Conservation (phyloP, 2,888 invertebrate genomes). For the Drosophila fungiperda region DNA sequence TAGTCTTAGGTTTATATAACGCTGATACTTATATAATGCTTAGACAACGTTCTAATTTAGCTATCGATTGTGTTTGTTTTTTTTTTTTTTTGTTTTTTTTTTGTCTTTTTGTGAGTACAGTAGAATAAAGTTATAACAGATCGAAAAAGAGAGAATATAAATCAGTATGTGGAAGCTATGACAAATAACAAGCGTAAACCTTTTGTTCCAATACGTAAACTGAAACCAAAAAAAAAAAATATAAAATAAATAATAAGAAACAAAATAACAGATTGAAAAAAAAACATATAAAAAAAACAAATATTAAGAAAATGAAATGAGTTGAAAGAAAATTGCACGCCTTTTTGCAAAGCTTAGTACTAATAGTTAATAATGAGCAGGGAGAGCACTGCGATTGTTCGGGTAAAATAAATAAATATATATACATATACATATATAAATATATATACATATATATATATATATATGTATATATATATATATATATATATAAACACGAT, state of each 20-base stretch:
- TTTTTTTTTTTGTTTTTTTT: constrained; percentile 10
- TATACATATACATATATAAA: constrained; percentile 23
- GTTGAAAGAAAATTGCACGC: constrained; percentile 45
- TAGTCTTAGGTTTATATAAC: constrained; percentile 57
- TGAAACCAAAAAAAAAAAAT: constrained; percentile 7
- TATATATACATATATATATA: constrained; percentile 31
- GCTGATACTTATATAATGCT: constrained; percentile 50
- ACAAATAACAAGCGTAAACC: constrained; percentile 67
- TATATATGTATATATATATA: constrained; percentile 20
- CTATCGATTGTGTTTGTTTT: constrained; percentile 32
- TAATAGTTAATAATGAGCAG: constrained; percentile 64
- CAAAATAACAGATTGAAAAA: constrained; percentile 4
- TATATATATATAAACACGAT: constrained; percentile 51
- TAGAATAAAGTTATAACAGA: constrained; percentile 33
- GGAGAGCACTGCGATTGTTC: constrained; percentile 19
- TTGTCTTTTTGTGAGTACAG: constrained; percentile 30
- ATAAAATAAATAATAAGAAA: background rate
- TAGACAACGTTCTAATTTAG: constrained; percentile 44
- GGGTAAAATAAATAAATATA: constrained; percentile 27
- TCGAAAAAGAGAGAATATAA: constrained; percentile 6
- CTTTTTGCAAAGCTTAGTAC: constrained; percentile 66
- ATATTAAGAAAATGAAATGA: background rate
- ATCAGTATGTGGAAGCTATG: constrained; percentile 50
- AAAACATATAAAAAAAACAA: constrained; percentile 2
- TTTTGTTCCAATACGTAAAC: constrained; percentile 55